Base-by-base conservation (phyloP, 2,113 vertebrate genomes). In the Narcine bancroftii region DNA sequence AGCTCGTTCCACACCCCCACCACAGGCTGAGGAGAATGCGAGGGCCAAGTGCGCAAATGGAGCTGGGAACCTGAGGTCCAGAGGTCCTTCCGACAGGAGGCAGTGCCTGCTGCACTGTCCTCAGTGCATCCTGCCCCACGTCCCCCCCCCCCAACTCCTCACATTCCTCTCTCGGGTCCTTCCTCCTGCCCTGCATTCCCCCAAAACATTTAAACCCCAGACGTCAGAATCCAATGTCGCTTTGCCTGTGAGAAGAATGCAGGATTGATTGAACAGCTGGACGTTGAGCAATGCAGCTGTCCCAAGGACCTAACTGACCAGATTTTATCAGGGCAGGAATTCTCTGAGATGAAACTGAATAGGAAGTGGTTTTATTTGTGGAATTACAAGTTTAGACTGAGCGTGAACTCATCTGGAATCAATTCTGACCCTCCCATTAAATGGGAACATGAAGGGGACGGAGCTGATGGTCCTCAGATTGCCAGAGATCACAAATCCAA, bases 291-390 rank as follows among this genome's bases (percentile, higher is more conserved):
- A 0, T 29, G 1, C 45, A 50, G 9, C 47, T 50, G 24, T 6
- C 77, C 15, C 24, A 24, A 15, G 77, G 26, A 13, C 29, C 33
- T 81, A 81, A 50, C 53, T 21, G 53, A 36, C 15, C 21, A 33
- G 33, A 53, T 60, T 53, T 85, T 36, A 21, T 17, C 21, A 15
- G 33, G 33, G 60, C 81, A 60, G 81, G 53, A 63, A 60, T 83
- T 47, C 42, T 26, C 2, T 47, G 47, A 11, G 29, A 33, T 60
- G 13, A 19, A 10, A 63, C 4, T 7, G 33, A 87, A 63, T 19
- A 60, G 81, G 81, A 87, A 87, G n/a, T 87, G 81, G 81, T 87
- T 87, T 87, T 63, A 36, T 63, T 56, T 19, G 13, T 19, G 53
- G 29, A 17, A 36, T 56, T 60, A 19, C 36, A 39, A 19, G 33